These are phyloP conservation scores for Microtus agrestis DNA, from an alignment of 2,797 vertebrate genomes.

Conservation along the genomic window DNA sequence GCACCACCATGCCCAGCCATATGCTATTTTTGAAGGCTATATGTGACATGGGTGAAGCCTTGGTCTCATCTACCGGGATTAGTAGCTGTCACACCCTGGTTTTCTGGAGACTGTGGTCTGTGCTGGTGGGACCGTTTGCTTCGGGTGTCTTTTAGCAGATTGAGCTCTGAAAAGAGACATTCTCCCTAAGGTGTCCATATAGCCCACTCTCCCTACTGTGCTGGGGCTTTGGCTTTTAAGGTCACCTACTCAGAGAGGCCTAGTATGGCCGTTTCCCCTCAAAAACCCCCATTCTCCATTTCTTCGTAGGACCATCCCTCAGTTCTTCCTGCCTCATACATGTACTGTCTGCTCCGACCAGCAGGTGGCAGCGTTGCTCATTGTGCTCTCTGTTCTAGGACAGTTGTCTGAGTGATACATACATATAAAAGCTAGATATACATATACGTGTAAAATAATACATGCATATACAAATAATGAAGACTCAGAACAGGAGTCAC, in stretches of 20 bases:
- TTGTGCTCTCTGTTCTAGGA: not conserved
- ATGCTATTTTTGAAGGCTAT: not conserved
- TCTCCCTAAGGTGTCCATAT: not conserved
- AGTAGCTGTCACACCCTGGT: not conserved
- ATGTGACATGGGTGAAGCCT: not conserved
- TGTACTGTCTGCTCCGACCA: not conserved
- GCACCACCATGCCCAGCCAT: not conserved
- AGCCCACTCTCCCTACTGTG: not conserved
- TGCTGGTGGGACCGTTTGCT: not conserved
- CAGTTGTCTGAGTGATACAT: not conserved
- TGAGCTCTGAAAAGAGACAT: not conserved
- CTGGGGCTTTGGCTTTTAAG: not conserved
- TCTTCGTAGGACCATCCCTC: not conserved
- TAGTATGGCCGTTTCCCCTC: not conserved
- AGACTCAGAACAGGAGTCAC: not conserved
- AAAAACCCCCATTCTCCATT: not conserved
- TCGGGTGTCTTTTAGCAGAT: not conserved
- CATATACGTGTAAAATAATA: not conserved
- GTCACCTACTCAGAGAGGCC: not conserved
- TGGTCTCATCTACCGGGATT: not conserved
- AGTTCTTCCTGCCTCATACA: not conserved
- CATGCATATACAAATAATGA: not conserved
- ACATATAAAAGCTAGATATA: not conserved
- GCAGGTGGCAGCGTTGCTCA: not conserved
- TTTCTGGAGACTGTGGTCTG: not conserved